Evolutionary conservation across 2,113 vertebrate genomes (phyloP).

Genomic region (Reinhardtius hippoglossoides): DNA sequence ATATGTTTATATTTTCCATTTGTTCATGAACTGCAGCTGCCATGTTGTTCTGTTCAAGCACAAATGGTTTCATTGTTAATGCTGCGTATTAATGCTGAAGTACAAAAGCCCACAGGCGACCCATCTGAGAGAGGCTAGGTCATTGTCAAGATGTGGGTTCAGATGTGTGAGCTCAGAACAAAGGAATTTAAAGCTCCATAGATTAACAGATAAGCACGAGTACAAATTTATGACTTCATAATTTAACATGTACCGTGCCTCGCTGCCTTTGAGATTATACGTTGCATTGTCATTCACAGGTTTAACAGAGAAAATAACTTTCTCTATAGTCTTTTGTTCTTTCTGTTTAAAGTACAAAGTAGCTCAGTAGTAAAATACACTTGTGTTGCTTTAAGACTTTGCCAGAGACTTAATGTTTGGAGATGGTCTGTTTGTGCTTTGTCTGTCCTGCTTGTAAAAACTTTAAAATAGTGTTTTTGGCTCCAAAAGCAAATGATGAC

Average conservation of each 20-base stretch:
- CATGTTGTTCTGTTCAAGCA: conserved; percentile 41
- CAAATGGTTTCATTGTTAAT: conserved; percentile 48
- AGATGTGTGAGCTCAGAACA: conserved; percentile 59
- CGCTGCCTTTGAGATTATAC: conserved; percentile 9
- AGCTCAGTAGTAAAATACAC: conserved; percentile 9
- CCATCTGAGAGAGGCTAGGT: conserved; percentile 37
- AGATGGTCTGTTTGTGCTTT: background rate
- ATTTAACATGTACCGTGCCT: conserved; percentile 20
- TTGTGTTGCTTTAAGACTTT: conserved; percentile 17
- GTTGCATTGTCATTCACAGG: conserved; percentile 14
- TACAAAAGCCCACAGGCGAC: conserved; percentile 44
- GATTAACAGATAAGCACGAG: conserved; percentile 67
- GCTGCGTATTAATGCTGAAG: conserved; percentile 4
- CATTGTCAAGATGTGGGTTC: conserved; percentile 58
- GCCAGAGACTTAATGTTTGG: background rate
- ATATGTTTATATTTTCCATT: conserved; percentile 46
- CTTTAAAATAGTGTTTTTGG: background rate
- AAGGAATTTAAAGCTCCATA: conserved; percentile 64
- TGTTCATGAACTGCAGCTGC: conserved; percentile 56
- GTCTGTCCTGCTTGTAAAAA: conserved; percentile 15
- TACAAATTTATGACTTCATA: conserved; percentile 65
- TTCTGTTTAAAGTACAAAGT: conserved; percentile 9
- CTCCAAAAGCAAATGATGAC: background rate
- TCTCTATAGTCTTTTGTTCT: conserved; percentile 8
- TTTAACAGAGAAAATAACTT: conserved; percentile 26